Evolutionary conservation across 1,140 invertebrate genomes (phyloP).

Genomic region (Tribolium castaneum): DNA sequence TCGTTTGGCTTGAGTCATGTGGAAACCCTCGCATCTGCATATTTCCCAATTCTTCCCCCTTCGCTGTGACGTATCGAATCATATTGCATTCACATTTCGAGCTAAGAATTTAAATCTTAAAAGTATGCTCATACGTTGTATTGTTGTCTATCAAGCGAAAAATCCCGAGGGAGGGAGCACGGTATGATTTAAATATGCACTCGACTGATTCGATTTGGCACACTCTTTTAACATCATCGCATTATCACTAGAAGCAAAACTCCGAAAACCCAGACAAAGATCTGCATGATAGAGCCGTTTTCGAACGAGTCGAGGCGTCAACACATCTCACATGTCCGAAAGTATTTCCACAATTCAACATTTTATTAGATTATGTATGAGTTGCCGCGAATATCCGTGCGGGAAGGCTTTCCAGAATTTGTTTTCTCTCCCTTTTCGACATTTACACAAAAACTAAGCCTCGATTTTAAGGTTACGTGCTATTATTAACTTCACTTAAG

Average conservation of each 20-base stretch:
- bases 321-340: slow-evolving; percentile 24
- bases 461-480: slow-evolving; percentile 14
- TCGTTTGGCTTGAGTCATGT: slow-evolving; percentile 6
- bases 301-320: not conserved
- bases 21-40: slow-evolving; percentile 6
- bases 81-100: slow-evolving; percentile 30
- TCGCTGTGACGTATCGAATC: slow-evolving; percentile 24
- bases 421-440: slow-evolving; percentile 3
- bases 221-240: slow-evolving; percentile 28
- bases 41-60: slow-evolving; percentile 6
- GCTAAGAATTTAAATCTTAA: slow-evolving; percentile 35
- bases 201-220: slow-evolving; percentile 26
- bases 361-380: slow-evolving; percentile 22
- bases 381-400: not conserved
- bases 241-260: slow-evolving; percentile 7
- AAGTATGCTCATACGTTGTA: slow-evolving; percentile 33
- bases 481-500: slow-evolving; percentile 16
- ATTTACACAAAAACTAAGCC: not conserved
- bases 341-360: slow-evolving; percentile 17
- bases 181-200: slow-evolving; percentile 37
- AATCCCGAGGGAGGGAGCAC: not conserved
- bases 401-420: not conserved
- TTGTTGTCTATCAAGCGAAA: slow-evolving; percentile 41
- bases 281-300: not conserved
- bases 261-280: not conserved